phyloP scores from a whole-genome alignment of 2,888 invertebrate species.

The Pegoplata infirma region DNA sequence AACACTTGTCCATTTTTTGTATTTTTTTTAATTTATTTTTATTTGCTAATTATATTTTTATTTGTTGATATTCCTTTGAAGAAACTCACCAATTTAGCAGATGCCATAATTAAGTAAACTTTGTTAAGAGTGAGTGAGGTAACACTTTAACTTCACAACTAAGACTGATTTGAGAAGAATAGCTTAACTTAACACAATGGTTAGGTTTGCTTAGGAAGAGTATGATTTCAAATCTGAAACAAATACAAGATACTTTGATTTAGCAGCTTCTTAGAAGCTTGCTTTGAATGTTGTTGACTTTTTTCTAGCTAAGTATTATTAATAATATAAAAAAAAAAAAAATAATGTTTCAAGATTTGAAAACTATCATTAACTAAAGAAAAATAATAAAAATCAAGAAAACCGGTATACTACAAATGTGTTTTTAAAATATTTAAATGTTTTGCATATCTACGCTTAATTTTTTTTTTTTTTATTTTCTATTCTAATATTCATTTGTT shows the following conservation, averaged over 20 bases:
- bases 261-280: conserved; percentile 14
- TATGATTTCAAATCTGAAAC: conserved; percentile 16
- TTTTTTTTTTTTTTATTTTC: too few species aligned
- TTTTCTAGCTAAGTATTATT: too few species aligned
- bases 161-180: conserved; percentile 68
- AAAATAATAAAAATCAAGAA: conserved; percentile 12
- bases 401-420: conserved; percentile 40
- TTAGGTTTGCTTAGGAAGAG: conserved; percentile 45
- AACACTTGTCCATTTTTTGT: neutral
- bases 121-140: conserved; percentile 61
- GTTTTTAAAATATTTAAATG: neutral
- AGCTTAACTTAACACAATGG: conserved; percentile 59
- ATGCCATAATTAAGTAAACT: conserved; percentile 67
- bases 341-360: conserved; percentile 30
- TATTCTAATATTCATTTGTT: too few species aligned
- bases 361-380: conserved; percentile 37
- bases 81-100: conserved; percentile 72
- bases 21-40: too few species aligned
- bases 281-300: conserved; percentile 14
- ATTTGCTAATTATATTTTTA: neutral
- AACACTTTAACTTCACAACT: conserved; percentile 69
- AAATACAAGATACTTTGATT: conserved; percentile 51
- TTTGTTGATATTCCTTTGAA: neutral
- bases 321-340: too few species aligned
- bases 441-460: neutral